Conservation (phyloP, 2,797 vertebrate species). For the Merluccius polli region DNA sequence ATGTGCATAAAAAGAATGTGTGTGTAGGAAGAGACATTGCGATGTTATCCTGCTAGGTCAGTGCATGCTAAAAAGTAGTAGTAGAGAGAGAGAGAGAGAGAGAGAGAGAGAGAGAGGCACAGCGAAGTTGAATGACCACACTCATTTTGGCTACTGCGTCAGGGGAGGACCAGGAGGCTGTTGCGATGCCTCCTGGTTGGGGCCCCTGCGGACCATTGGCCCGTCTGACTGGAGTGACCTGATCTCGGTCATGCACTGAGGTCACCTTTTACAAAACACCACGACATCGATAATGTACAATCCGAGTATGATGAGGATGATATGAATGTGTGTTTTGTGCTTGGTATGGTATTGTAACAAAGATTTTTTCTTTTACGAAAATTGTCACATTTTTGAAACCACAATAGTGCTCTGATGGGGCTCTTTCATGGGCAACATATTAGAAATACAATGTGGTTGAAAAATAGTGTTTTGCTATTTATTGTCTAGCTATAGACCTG, state of each 20-base stretch:
- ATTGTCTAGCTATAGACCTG: not conserved
- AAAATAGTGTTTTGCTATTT: not conserved
- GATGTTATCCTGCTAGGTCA: too few species aligned
- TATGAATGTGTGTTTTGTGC: not conserved
- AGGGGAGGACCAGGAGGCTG: constrained; percentile 20
- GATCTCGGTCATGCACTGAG: constrained; percentile 14
- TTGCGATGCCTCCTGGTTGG: constrained; percentile 33
- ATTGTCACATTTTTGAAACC: not conserved
- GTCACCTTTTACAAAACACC: not conserved
- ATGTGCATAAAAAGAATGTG: too few species aligned
- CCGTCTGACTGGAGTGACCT: constrained; percentile 29
- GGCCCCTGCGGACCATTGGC: constrained; percentile 37
- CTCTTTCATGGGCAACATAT: not conserved
- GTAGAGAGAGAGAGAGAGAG: too few species aligned
- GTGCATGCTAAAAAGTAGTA: too few species aligned
- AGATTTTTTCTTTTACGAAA: not conserved
- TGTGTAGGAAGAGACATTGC: too few species aligned
- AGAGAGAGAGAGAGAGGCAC: too few species aligned
- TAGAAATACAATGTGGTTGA: not conserved
- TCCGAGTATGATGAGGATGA: not conserved
- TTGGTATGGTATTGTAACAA: not conserved
- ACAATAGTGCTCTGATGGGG: too few species aligned
- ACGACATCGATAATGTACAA: not conserved
- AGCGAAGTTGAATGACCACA: not conserved
- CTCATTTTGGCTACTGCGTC: constrained; percentile 5